Evolutionary conservation across 2,113 vertebrate species (phyloP), one percentile per base, ranked within the genome.

Genomic region (Cricetomys ansorgei): DNA sequence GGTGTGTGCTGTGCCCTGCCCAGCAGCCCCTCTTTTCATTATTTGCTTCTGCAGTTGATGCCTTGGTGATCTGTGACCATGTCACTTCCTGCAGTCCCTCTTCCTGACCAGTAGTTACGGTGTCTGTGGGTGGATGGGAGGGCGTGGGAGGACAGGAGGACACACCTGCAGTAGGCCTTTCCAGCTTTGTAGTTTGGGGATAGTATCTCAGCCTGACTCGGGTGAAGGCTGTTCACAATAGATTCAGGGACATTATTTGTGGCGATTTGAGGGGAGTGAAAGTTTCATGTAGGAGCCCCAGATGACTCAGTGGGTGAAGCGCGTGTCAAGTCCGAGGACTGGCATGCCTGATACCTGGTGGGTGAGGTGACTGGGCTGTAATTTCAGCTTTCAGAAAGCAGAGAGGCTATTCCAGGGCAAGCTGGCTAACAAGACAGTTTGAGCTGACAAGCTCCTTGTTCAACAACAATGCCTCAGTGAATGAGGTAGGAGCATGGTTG

Each of bases 111-210:
- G 2, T 2, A 1, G 21, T 48, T 17, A 48, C 55, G 75, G 48
- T 16, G 10, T 23, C 65, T 53, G 45, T 17, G 23, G 8, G n/a
- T n/a, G n/a, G n/a, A n/a, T n/a, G n/a, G n/a, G n/a, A n/a, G n/a
- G 0, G 0, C 10, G 7, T 48, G 2, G 0, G 0, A 19, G 76
- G n/a, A 31, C 48, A 10, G 73, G 48, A 27, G 8, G 31, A 12
- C 4, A 34, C 73, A 19, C 13, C 34, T 65, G 13, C 31, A 1
- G 31, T 23, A 34, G 11, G 13, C 17, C 10, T 23, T 59, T 48
- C 73, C 43, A 62, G 55, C 25, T 2, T 55, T 73, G n/a, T 3
- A 0, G 37, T 48, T 27, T 89, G 55, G 19, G 34, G 8, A 21
- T 13, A 23, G 59, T 12, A 6, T 90, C 17, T 86, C 27, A 16